A percentile compares a stretch with the other conserved stretches of the same genome.
Conservation (phyloP, 1,140 invertebrate species). For the Tetraneura akinire region DNA sequence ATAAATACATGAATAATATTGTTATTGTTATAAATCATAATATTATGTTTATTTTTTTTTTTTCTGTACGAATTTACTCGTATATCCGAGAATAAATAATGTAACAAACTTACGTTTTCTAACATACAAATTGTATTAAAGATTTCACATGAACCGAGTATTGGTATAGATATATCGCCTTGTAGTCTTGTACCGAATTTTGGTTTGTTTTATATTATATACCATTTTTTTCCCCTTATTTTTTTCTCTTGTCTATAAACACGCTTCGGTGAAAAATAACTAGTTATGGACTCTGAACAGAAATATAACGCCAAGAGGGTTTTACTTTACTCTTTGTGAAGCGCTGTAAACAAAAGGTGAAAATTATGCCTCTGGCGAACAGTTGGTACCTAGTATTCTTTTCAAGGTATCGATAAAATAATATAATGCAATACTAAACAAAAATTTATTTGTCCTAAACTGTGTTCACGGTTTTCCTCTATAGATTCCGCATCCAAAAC, state of each 20-base stretch:
- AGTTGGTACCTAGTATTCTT: not conserved
- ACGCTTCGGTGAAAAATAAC: not conserved
- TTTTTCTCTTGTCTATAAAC: not conserved
- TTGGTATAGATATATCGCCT: too few species aligned
- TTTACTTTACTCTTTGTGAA: slow-evolving; percentile 4
- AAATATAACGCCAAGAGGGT: not conserved
- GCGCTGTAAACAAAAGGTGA: slow-evolving; percentile 23
- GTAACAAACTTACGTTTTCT: too few species aligned
- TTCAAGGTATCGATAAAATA: not conserved
- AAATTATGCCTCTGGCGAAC: slow-evolving; percentile 3
- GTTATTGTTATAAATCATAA: too few species aligned
- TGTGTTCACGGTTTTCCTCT: not conserved
- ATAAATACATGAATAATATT: too few species aligned
- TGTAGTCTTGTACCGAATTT: not conserved
- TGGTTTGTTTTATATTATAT: slow-evolving; percentile 7
- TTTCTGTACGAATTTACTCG: too few species aligned
- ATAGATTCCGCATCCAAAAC: not conserved
- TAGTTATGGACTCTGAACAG: not conserved
- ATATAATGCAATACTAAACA: not conserved
- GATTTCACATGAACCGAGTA: too few species aligned
- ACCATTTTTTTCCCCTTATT: not conserved
- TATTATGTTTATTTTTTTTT: too few species aligned
- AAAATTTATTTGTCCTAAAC: not conserved
- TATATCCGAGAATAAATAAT: too few species aligned
- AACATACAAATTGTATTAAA: too few species aligned